Percentiles rank a stretch among this genome's conserved stretches.
These are phyloP conservation scores for Lingula anatina DNA, from an alignment of 2,888 invertebrate species.

Conservation along the genomic window DNA sequence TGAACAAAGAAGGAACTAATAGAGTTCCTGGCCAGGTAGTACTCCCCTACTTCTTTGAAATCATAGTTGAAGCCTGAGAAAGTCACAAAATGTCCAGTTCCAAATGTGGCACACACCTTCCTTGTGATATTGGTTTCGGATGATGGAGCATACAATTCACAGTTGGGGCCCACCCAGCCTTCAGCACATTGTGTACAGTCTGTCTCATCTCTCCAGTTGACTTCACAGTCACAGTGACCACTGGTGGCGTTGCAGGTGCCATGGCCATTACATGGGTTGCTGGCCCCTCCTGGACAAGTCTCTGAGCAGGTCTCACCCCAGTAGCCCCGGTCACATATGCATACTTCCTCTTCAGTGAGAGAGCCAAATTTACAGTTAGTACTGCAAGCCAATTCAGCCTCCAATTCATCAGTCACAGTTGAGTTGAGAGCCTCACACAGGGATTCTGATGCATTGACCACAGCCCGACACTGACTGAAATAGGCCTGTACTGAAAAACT, in stretches of 20 bases:
- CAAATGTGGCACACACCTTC: conserved; percentile 12
- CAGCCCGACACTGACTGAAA: conserved; percentile 16
- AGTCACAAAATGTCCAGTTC: conserved; percentile 11
- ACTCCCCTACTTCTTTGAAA: conserved; percentile 14
- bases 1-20: conserved; percentile 9
- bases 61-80: conserved; percentile 9
- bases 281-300: conserved; percentile 17
- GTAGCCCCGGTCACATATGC: conserved; percentile 17
- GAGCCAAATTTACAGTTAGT: conserved; percentile 20
- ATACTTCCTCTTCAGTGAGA: conserved; percentile 6
- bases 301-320: conserved; percentile 18
- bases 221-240: conserved; percentile 16
- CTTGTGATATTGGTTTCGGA: neutral
- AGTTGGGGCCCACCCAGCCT: conserved; percentile 15
- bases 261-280: conserved; percentile 12
- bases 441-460: conserved; percentile 11
- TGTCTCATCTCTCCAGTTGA: conserved; percentile 8
- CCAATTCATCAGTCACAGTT: conserved; percentile 11
- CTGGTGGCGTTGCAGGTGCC: conserved; percentile 14
- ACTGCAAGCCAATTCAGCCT: conserved; percentile 10
- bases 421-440: conserved; percentile 12
- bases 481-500: conserved; percentile 3
- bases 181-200: conserved; percentile 13
- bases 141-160: conserved; percentile 7
- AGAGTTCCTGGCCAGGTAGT: conserved; percentile 3